Base-by-base conservation (phyloP, 2,797 vertebrate genomes). In the Silurus aristotelis region DNA sequence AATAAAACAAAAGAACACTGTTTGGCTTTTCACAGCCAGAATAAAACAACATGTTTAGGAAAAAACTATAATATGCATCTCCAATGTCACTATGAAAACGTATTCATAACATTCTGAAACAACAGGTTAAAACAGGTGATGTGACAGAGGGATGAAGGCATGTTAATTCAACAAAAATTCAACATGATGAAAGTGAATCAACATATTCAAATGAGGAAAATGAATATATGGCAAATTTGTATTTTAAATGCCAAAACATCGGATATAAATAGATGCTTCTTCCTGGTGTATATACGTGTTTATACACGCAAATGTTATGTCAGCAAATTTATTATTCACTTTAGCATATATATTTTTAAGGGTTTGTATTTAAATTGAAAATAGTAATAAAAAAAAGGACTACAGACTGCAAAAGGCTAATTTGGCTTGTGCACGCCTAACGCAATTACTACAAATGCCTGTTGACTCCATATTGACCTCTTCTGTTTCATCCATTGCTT, bases 1-100 rank as follows among this genome's bases (percentile, higher is more conserved):
- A 89, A 76, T 75, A 55, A 88, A 90, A 91, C 89, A 92, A 93
- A 93, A 48, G 84, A 94, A 92, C 91, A 92, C 89, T 89, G 92
- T 86, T 90, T 91, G 91, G 90, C 87, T 85, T 89, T 92, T 84
- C 64, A 83, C 80, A 83, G 46, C 80, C 68, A 20, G 72, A 83
- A 86, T 46, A 67, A 56, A 87, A 73, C 43, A 70, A 76, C 27
- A 80, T 64, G 2, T 72, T 84, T 72, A 61, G 17, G 60, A 84
- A 81, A 81, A 58, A 64, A 61, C 60, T 31, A 81, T 25, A 17
- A 58, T 60, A 61, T 70, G 67, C 61, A 55, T 80, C 72, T 86
- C 60, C 83, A 82, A 73, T 83, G 77, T 71, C 58, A 85, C 61
- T 58, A 82, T 55, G 63, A 85, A 78, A 75, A 43, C 55, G 2